Conservation (phyloP, 2,113 vertebrate genomes). For the Arothron firmamentum region DNA sequence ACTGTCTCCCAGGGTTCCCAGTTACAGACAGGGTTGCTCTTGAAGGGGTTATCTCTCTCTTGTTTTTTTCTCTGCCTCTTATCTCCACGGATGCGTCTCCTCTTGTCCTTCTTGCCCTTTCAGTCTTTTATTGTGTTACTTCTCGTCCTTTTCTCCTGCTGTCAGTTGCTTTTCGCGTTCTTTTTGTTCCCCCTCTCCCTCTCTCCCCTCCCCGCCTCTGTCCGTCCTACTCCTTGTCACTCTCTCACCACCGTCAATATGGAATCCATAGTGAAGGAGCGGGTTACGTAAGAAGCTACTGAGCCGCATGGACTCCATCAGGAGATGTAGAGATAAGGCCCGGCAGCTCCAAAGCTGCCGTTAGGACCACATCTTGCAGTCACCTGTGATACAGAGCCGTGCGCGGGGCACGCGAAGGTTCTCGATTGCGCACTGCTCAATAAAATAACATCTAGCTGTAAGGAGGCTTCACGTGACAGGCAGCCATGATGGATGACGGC, state of each 20-base stretch:
- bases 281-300: conserved; percentile 41
- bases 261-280: conserved; percentile 50
- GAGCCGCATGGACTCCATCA: conserved; percentile 13
- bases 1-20: conserved; percentile 29
- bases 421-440: conserved; percentile 4
- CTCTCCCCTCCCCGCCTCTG: conserved; percentile 1
- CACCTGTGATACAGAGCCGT: conserved; percentile 18
- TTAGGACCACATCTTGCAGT: conserved; percentile 7
- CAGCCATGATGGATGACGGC: conserved; percentile 19
- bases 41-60: conserved; percentile 9
- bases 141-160: conserved; percentile 1
- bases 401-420: conserved; percentile 18
- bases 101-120: conserved; percentile 13
- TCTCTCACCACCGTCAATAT: conserved; percentile 53
- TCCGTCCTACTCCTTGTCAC: conserved; percentile 8
- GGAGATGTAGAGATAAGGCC: conserved; percentile 19
- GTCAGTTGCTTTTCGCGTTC: conserved; percentile 3
- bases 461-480: conserved; percentile 20
- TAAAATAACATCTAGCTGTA: conserved; percentile 24
- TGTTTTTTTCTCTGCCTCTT: conserved; percentile 14
- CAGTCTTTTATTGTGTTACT: background rate
- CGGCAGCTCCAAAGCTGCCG: conserved; percentile 9
- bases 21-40: conserved; percentile 25
- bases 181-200: conserved; percentile 2
- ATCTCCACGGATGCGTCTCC: conserved; percentile 8